Base-by-base conservation (phyloP, 1,140 invertebrate species). In the Drosophila lacertosa region DNA sequence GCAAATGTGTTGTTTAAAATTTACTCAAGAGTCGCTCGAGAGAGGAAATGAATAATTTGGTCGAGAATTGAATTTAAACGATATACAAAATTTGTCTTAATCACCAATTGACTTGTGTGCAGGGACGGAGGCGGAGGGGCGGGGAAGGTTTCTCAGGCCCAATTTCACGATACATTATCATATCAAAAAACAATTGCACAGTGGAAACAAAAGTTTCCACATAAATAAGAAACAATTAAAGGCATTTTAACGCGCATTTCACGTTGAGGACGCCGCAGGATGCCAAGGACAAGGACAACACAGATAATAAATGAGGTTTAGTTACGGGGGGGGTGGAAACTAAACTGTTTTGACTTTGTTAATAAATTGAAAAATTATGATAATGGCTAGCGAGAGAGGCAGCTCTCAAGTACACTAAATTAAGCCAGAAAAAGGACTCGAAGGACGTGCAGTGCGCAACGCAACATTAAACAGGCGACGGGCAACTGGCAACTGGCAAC, bases 331-430 rank as follows among this genome's bases (percentile, higher is more conserved):
- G n/a, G 26, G 42, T 11, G 42, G 40, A 71, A 71, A 60, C 82
- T 88, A 86, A 86, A 86, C 82, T 86, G 82, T 86, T 86, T 86
- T 86, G 82, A 86, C 82, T 86, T 86, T 86, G 82, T 86, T 86
- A 86, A 86, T 86, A 86, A 86, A 86, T 86, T 89, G 82, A 82
- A 86, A 82, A 86, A 88, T 86, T 86, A 86, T 86, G 82, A 88
- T 86, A 86, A 86, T 86, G 77, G 70, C 63, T 15, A 18, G 24
- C 53, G 66, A 51, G 64, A 50, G 40, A 63, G 58, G n/a, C n/a
- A n/a, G n/a, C n/a, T n/a, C 50, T 73, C 60, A 26, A 55, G 51
- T 35, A 42, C 77, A 84, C 63, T 86, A 86, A 86, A 84, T 83
- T 83, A 76, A 88, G 77, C 64, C 73, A 60, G 65, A 81, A 54